A percentile compares a stretch with the other conserved stretches of the same genome.
These are phyloP conservation scores for Acanthoscelides obtectus DNA, from an alignment of 2,888 invertebrate genomes.

Conservation along the genomic window DNA sequence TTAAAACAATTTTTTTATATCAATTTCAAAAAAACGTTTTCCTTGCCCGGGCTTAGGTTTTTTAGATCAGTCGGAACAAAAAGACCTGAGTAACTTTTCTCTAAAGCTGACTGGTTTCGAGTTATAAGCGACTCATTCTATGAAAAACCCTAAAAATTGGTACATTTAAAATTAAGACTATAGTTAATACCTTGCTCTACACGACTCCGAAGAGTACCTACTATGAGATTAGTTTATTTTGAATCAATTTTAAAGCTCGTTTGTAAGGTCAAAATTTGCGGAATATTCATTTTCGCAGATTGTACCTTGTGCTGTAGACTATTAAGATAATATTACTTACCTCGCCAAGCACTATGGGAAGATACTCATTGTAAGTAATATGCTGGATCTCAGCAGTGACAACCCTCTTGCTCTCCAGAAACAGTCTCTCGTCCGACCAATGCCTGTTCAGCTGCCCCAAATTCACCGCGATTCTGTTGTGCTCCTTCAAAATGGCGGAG, in stretches of 20 bases:
- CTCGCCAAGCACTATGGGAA: conserved; percentile 73
- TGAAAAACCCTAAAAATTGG: too few relatives aligned
- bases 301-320: background rate
- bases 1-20: too few relatives aligned
- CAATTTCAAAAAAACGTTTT: too few relatives aligned
- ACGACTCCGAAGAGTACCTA: too few relatives aligned
- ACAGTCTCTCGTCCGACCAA: conserved; percentile 75
- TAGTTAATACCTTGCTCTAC: too few relatives aligned
- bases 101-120: too few relatives aligned
- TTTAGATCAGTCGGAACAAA: too few relatives aligned
- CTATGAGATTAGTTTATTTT: too few relatives aligned
- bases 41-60: too few relatives aligned
- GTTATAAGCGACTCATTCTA: too few relatives aligned
- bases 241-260: background rate
- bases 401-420: conserved; percentile 69
- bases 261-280: background rate
- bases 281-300: background rate
- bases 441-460: conserved; percentile 67
- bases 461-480: conserved; percentile 72
- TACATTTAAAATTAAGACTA: too few relatives aligned
- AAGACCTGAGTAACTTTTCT: too few relatives aligned
- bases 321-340: conserved; percentile 43
- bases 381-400: conserved; percentile 78
- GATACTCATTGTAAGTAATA: conserved; percentile 77
- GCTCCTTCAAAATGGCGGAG: conserved; percentile 67